A percentile compares a stretch with the other conserved stretches of the same genome.
These are phyloP conservation scores for Rhyacophila evoluta DNA, from an alignment of 2,888 invertebrate genomes.

Conservation along the genomic window DNA sequence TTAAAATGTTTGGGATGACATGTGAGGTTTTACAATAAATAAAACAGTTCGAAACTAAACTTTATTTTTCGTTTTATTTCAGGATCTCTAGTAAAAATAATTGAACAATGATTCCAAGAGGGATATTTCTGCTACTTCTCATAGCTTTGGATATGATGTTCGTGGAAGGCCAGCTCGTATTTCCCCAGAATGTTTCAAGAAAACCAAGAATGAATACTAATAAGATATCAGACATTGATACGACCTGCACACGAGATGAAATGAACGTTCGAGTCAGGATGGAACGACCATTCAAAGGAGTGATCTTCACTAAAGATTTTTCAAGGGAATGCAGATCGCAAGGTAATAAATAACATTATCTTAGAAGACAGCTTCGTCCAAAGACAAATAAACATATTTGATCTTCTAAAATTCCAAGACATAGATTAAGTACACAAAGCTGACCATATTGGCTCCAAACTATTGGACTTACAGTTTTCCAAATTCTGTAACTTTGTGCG, in stretches of 20 bases:
- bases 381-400: too few species aligned
- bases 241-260: constrained; percentile 74
- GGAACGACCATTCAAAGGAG: constrained; percentile 76
- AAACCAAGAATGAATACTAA: constrained; percentile 60
- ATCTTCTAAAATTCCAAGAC: too few species aligned
- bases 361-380: too few species aligned
- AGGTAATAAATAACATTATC: too few species aligned
- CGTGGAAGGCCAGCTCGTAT: constrained; percentile 49
- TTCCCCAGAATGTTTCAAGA: constrained; percentile 48
- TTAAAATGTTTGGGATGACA: too few species aligned
- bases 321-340: constrained; percentile 77
- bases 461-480: too few species aligned
- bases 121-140: constrained; percentile 33
- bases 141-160: constrained; percentile 28
- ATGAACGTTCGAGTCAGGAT: constrained; percentile 74
- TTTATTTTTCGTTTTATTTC: constrained; percentile 31
- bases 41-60: too few species aligned
- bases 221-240: constrained; percentile 71
- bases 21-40: too few species aligned
- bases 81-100: constrained; percentile 32
- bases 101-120: constrained; percentile 50
- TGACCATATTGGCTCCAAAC: too few species aligned
- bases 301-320: constrained; percentile 82
- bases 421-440: too few species aligned
- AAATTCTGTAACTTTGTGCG: too few species aligned